Evolutionary conservation across 2,113 vertebrate genomes (phyloP).

Genomic region (Haemorhous mexicanus): DNA sequence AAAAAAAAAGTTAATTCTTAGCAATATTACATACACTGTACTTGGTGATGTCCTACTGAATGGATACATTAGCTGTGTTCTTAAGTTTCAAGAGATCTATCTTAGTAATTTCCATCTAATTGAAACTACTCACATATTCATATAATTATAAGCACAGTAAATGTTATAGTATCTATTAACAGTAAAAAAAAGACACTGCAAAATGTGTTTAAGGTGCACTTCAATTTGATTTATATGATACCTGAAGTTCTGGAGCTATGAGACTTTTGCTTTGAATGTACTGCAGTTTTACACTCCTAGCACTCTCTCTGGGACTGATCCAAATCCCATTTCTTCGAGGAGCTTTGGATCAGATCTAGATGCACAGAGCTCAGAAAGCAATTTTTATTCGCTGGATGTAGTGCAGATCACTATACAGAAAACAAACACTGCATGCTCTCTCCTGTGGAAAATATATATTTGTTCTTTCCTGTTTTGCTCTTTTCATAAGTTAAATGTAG

Average conservation of each 20-base stretch:
- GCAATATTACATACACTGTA: neutral
- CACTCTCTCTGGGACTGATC: conserved; percentile 56
- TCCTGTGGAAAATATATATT: conserved; percentile 44
- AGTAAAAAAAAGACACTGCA: neutral
- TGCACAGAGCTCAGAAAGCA: conserved; percentile 1
- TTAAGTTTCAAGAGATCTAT: neutral
- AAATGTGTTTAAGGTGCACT: conserved; percentile 3
- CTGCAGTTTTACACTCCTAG: conserved; percentile 46
- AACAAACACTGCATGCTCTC: conserved; percentile 25
- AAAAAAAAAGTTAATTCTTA: neutral
- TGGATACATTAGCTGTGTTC: neutral
- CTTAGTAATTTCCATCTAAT: neutral
- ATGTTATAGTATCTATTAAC: neutral
- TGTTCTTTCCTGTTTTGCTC: conserved; percentile 45
- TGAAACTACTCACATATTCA: neutral
- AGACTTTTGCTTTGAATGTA: conserved; percentile 35
- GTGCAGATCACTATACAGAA: conserved; percentile 7
- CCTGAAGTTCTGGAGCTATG: neutral
- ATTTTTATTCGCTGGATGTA: conserved; percentile 39
- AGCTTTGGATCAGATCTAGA: conserved; percentile 38
- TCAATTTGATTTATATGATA: conserved; percentile 51
- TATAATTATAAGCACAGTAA: neutral
- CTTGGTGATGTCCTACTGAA: neutral
- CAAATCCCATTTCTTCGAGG: conserved; percentile 29
- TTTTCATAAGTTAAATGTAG: conserved; percentile 42